Evolutionary conservation across 2,797 vertebrate species (phyloP), one percentile per base, ranked within the genome.

Genomic region (Moxostoma hubbsi): DNA sequence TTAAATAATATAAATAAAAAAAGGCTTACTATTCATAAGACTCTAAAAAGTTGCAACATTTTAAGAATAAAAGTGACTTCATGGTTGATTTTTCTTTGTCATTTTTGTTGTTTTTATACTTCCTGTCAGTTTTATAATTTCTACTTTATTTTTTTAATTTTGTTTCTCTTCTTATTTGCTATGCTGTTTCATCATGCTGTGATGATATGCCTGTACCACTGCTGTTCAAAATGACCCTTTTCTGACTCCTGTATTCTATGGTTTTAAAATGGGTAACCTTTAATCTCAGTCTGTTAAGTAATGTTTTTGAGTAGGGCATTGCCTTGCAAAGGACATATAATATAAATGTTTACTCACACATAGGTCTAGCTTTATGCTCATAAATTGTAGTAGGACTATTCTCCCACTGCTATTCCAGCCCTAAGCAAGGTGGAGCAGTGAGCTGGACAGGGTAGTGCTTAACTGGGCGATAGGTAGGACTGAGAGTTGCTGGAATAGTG

Each of bases 311-410:
- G 64, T 71, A 70, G 71, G 59, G 55, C 47, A 74, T 75, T 63
- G 47, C 76, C 45, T 77, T 58, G 49, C 36, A 69, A 47, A 83
- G 49, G 73, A 74, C 64, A 73, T 81, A 70, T 79, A 77, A 81
- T 81, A 63, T 74, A 70, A 51, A 72, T 77, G 64, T 83, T 75
- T 75, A 82, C 66, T 55, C 73, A 68, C 64, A 16, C 55, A 36
- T 53, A 72, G 58, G 51, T 64, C 55, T 45, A 16, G 73, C 50
- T 71, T 76, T 61, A 46, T 18, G 55, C 81, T 73, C 9, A 67
- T 85, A 90, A 88, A 87, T 89, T 45, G 81, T 70, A 86, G 66
- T 53, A 11, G 62, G 74, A 54, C 49, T 9, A 8, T 68, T 58
- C 68, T 63, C 66, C 64, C 24, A 77, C 47, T 2, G 63, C 75